Base-by-base conservation (phyloP, 2,797 vertebrate genomes). In the Remorina albescens region DNA sequence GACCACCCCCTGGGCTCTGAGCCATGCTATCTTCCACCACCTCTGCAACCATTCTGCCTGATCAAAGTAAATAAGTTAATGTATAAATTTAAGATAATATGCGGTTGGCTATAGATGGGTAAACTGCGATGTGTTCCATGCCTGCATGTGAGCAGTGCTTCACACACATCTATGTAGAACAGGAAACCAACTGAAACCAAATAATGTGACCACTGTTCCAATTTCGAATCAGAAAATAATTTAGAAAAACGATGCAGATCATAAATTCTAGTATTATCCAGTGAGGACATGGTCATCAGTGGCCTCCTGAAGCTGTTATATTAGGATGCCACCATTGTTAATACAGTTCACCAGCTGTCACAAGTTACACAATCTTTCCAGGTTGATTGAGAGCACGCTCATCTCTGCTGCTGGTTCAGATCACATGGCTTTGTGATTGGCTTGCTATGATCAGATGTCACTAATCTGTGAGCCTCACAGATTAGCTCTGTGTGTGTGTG, bases 381-480 rank as follows among this genome's bases (percentile, higher is more conserved):
- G 71, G 65, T 81, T 83, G 77, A 8, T 42, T 77, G 69, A 63
- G 57, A 71, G 65, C 2, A 19, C 55, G 66, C 64, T 73, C 68
- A 67, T 84, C 83, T 76, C 76, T 79, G 50, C 80, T 39, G 50
- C 77, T 25, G 67, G 72, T 81, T 84, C 78, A 67, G 78, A 74
- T 82, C 80, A 75, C 74, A 6, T 7, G 10, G 70, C 71, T 83
- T 79, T 85, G 67, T 62, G 77, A 87, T 86, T 88, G 86, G 82
- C 76, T 74, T 49, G 6, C 51, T 37, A 26, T 53, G 67, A 86
- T 89, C 85, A 80, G 78, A 78, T 88, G 84, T 78, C 79, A 76
- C 71, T 89, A 85, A 88, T 91, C 87, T 89, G 64, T 30, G 11
- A 47, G 42, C n/a, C n/a, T n/a, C n/a, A n/a, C n/a, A n/a, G n/a